Conservation (phyloP, 2,888 invertebrate species). For the Falcaria lacertinaria region DNA sequence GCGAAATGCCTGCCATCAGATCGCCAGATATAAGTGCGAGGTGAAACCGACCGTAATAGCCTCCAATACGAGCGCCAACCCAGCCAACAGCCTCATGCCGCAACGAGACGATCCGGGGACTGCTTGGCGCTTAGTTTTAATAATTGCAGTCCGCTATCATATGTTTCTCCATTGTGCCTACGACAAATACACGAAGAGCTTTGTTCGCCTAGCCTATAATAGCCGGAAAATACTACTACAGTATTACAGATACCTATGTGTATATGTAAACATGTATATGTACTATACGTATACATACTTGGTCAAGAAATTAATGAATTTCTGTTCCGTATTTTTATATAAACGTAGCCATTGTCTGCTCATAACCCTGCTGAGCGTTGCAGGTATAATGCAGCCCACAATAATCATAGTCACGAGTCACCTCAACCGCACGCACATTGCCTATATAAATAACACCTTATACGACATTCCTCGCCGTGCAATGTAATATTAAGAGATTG, state of each 20-base stretch:
- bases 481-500: slow-evolving; percentile 35
- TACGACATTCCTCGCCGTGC: slow-evolving; percentile 43
- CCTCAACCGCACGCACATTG: slow-evolving; percentile 55
- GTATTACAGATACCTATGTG: no score
- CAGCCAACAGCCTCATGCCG: slow-evolving; percentile 12
- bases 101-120: slow-evolving; percentile 24
- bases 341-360: slow-evolving; percentile 52
- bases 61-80: slow-evolving; percentile 40
- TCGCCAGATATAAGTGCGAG: slow-evolving; percentile 63
- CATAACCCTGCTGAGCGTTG: slow-evolving; percentile 56
- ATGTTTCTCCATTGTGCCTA: slow-evolving; percentile 2
- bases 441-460: slow-evolving; percentile 59
- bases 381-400: slow-evolving; percentile 53
- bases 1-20: slow-evolving; percentile 66
- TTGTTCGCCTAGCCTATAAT: no score
- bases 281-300: neutral
- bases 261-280: no score
- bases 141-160: slow-evolving; percentile 5
- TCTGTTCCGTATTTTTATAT: slow-evolving; percentile 47
- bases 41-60: slow-evolving; percentile 73
- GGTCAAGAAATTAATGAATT: neutral
- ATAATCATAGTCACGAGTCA: slow-evolving; percentile 62
- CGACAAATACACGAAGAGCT: neutral
- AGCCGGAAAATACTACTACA: no score
- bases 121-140: slow-evolving; percentile 43